A percentile compares a stretch with the other conserved stretches of the same genome.
These are phyloP conservation scores for Lycocorax pyrrhopterus DNA, from an alignment of 2,113 vertebrate species.

Conservation along the genomic window DNA sequence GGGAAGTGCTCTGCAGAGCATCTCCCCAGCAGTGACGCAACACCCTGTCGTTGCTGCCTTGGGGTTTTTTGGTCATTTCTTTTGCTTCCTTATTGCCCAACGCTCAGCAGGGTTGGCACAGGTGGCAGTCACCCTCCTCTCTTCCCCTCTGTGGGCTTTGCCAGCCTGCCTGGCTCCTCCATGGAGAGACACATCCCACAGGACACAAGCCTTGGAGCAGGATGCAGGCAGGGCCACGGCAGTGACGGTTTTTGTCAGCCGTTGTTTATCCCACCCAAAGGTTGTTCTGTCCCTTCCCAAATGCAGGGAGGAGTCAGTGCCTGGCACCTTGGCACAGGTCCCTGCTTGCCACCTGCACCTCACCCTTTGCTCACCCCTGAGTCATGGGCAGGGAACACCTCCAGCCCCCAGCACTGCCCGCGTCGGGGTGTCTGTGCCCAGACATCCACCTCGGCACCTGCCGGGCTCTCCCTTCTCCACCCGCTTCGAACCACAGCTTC, in stretches of 20 bases:
- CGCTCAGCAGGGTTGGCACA: not conserved
- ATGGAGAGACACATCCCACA: not conserved
- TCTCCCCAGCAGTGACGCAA: not conserved
- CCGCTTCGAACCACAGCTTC: not conserved
- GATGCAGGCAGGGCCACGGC: not conserved
- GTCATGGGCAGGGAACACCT: not conserved
- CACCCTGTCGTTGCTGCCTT: not conserved
- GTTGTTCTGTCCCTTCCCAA: not conserved
- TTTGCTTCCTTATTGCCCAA: constrained; percentile 47
- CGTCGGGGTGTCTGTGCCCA: not conserved
- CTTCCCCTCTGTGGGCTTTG: not conserved
- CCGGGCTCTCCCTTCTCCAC: not conserved
- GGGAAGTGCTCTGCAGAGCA: not conserved
- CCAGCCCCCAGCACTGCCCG: not conserved
- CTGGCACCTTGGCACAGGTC: not conserved
- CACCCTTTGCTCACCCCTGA: not conserved
- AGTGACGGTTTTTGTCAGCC: accelerated
- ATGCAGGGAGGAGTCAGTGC: not conserved
- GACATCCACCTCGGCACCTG: not conserved
- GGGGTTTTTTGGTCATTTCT: not conserved
- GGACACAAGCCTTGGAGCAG: not conserved
- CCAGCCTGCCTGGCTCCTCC: not conserved
- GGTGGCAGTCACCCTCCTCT: not conserved
- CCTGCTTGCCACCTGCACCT: not conserved
- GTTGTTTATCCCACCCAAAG: not conserved